Conservation (phyloP, 2,797 vertebrate species). For the Esox lucius region DNA sequence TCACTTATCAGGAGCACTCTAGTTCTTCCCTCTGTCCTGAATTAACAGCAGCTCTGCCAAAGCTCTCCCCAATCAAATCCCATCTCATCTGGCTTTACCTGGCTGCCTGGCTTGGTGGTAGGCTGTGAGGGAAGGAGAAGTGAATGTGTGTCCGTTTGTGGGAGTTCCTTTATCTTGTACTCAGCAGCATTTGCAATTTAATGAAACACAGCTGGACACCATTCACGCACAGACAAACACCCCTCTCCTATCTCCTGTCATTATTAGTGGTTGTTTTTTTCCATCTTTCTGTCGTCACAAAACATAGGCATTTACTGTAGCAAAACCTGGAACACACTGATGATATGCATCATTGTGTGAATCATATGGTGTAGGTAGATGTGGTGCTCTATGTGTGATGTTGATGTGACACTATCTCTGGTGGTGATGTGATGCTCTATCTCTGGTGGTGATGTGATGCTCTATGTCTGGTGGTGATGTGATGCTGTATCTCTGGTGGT, state of each 20-base stretch:
- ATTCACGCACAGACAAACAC: slow-evolving; percentile 37
- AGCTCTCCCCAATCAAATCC: slow-evolving; percentile 49
- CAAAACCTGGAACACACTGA: not conserved
- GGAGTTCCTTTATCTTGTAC: slow-evolving; percentile 62
- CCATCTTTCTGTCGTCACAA: not conserved
- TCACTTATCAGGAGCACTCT: slow-evolving; percentile 74
- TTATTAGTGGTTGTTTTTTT: not conserved
- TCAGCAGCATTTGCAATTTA: slow-evolving; percentile 68
- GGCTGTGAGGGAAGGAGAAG: slow-evolving; percentile 8
- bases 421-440: no score
- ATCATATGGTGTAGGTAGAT: not conserved
- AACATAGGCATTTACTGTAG: not conserved
- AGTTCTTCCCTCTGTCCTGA: slow-evolving; percentile 57
- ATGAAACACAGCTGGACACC: slow-evolving; percentile 64
- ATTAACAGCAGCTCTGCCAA: slow-evolving; percentile 76
- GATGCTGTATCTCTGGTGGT: no score
- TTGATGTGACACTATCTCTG: no score
- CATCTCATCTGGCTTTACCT: slow-evolving; percentile 41
- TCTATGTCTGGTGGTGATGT: no score
- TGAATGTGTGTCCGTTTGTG: slow-evolving; percentile 1
- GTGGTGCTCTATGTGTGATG: no score
- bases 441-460: no score
- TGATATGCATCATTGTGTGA: not conserved
- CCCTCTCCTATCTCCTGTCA: not conserved
- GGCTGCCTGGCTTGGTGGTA: slow-evolving; percentile 12